Evolutionary conservation across 2,797 vertebrate genomes (phyloP).

Genomic region (Aldrovandia affinis): DNA sequence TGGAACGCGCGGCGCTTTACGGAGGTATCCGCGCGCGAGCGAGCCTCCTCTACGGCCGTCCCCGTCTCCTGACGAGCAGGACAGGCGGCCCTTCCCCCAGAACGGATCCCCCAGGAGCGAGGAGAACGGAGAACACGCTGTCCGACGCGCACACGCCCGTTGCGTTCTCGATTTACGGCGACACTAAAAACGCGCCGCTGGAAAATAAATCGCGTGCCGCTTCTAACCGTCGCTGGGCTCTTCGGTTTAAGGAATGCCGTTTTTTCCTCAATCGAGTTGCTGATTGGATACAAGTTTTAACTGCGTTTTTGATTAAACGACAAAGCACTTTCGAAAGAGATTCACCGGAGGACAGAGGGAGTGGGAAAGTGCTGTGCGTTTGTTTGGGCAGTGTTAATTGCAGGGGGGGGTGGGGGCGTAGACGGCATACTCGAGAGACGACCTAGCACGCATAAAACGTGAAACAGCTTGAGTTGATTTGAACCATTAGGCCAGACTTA

Average conservation of each 20-base stretch:
- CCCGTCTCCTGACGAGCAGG: not conserved
- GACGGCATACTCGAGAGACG: constrained; percentile 47
- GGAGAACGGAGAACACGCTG: not conserved
- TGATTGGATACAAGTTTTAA: not conserved
- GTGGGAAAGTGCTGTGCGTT: constrained; percentile 4
- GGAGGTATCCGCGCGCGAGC: not conserved
- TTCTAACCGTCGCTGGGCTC: not conserved
- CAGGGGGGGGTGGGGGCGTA: constrained; percentile 7
- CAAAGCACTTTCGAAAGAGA: not conserved
- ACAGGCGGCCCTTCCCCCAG: not conserved
- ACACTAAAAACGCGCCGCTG: not conserved
- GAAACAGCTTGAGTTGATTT: constrained; percentile 65
- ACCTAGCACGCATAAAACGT: constrained; percentile 62
- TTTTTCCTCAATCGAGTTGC: not conserved
- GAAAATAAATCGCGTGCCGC: not conserved
- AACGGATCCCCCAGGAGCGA: not conserved
- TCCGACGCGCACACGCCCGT: not conserved
- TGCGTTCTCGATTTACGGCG: not conserved
- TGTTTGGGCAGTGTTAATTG: constrained; percentile 36
- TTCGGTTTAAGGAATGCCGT: not conserved
- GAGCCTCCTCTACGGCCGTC: not conserved
- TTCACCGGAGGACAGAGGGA: not conserved
- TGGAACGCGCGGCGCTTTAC: not conserved
- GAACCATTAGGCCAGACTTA: constrained; percentile 48
- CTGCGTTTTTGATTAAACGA: not conserved